A percentile compares a stretch with the other conserved stretches of the same genome.
phyloP scores from a whole-genome alignment of 2,797 vertebrate genomes.

The Poeciliopsis gracilis region DNA sequence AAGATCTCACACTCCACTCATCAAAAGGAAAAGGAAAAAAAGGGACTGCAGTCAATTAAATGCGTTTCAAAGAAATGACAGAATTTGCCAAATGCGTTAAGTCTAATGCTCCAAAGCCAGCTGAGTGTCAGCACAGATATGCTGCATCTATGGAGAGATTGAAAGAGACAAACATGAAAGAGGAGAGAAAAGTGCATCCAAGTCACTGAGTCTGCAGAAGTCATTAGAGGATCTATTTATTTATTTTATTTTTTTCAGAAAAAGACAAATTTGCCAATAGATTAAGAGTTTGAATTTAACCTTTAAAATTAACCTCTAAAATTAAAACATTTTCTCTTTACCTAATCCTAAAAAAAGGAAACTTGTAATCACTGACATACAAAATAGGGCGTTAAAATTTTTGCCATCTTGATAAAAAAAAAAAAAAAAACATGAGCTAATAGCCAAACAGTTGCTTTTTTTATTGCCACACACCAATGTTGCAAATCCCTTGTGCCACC shows the following conservation, averaged over 20 bases:
- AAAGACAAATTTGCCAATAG: slow-evolving; percentile 19
- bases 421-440: background rate
- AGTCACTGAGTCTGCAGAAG: slow-evolving; percentile 30
- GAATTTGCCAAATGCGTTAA: slow-evolving; percentile 57
- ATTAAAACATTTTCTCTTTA: background rate
- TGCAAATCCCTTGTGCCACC: background rate
- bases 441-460: background rate
- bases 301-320: background rate
- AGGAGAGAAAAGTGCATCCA: slow-evolving; percentile 38
- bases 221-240: slow-evolving; percentile 19
- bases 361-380: background rate
- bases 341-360: background rate
- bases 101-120: slow-evolving; percentile 50
- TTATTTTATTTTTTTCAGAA: background rate
- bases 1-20: slow-evolving; percentile 53
- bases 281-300: background rate
- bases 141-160: slow-evolving; percentile 55
- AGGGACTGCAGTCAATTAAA: slow-evolving; percentile 58
- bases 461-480: background rate
- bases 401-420: background rate
- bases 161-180: slow-evolving; percentile 47
- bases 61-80: slow-evolving; percentile 53
- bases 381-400: background rate
- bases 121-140: slow-evolving; percentile 69
- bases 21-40: slow-evolving; percentile 20